phyloP scores from a whole-genome alignment of 2,888 invertebrate species.

The Tipula lateralis region DNA sequence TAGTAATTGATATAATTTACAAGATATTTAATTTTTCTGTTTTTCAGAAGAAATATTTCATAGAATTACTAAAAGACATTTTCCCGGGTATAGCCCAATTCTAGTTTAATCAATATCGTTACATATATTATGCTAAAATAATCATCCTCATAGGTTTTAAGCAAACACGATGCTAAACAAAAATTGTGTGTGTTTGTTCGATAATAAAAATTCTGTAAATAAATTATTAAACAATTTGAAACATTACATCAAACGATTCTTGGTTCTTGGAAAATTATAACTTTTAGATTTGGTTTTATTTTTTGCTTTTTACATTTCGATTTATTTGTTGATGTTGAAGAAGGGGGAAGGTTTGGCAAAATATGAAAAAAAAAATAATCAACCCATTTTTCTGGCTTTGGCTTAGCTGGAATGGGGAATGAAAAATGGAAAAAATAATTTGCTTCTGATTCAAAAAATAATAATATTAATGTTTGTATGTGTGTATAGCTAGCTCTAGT shows the following conservation, averaged over 20 bases:
- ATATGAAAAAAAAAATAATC: background rate
- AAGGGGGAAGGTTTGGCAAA: background rate
- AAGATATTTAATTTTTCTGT: too few relatives aligned
- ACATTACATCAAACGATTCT: background rate
- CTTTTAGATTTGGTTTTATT: background rate
- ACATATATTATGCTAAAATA: background rate
- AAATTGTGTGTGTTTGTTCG: background rate
- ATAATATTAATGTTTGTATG: background rate
- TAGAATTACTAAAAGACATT: too few relatives aligned
- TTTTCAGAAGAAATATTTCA: too few relatives aligned
- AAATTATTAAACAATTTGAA: background rate
- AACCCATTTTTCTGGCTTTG: background rate
- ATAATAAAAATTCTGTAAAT: background rate
- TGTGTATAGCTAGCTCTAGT: background rate
- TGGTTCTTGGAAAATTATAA: background rate
- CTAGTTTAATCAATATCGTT: background rate
- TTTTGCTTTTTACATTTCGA: background rate
- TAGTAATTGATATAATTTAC: too few relatives aligned
- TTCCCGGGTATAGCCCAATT: background rate
- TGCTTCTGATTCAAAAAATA: background rate
- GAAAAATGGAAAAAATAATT: conserved; percentile 6
- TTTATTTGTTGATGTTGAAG: background rate
- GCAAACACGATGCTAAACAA: background rate
- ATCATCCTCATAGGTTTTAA: background rate
- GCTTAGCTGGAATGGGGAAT: background rate